phyloP scores from a whole-genome alignment of 2,113 vertebrate genomes.

The Bubo bubo region DNA sequence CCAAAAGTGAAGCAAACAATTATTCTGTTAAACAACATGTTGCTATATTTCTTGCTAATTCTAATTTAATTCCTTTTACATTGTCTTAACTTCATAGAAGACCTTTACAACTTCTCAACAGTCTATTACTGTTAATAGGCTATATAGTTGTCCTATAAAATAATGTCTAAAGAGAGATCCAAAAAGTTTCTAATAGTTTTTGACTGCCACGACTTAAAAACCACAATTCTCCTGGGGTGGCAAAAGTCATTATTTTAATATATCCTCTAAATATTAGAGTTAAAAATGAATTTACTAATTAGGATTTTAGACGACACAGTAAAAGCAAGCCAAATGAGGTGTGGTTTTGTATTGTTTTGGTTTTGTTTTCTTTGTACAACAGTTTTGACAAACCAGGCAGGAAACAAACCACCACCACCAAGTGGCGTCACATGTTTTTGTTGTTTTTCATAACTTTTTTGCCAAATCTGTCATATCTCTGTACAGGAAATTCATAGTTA shows the following conservation, averaged over 20 bases:
- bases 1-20: background rate
- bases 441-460: background rate
- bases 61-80: background rate
- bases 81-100: background rate
- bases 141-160: background rate
- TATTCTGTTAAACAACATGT: background rate
- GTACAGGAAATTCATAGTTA: background rate
- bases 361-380: background rate
- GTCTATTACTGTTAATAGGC: background rate
- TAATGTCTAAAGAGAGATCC: background rate
- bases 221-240: fast-evolving
- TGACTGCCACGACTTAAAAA: background rate
- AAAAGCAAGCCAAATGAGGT: background rate
- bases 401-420: background rate
- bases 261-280: background rate
- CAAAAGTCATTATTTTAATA: background rate
- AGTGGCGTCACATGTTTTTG: background rate
- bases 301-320: background rate
- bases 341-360: background rate
- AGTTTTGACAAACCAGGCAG: background rate
- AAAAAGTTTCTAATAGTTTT: background rate
- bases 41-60: background rate
- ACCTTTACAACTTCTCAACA: background rate
- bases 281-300: background rate
- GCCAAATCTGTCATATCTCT: background rate